Evolutionary conservation across 2,888 invertebrate species (phyloP), one percentile per base, ranked within the genome.

Genomic region (Azorinus chamasolen): DNA sequence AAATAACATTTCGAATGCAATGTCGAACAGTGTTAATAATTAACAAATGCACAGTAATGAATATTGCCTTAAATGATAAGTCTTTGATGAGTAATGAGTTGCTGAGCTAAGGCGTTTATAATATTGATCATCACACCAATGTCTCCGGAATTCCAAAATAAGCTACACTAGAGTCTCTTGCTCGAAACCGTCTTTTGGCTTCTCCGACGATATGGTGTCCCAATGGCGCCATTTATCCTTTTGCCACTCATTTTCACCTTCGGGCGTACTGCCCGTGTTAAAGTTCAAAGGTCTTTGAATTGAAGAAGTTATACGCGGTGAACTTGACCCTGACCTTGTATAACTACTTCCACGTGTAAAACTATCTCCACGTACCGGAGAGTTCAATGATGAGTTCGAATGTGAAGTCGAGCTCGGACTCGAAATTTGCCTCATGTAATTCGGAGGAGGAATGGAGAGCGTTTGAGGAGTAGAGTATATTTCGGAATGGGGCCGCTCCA

Each of bases 151-250:
- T 32, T 32, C 32, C 32, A 32, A 32, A 32, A n/a, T 32, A 6
- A 32, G 32, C 32, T 32, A 32, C 10, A 32, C 32, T n/a, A 92
- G 86, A 5, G 91, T 92, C 69, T 92, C 91, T 73, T 91, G 91
- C 61, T 90, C 90, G 59, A 83, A 86, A 8, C 83, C 68, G 22
- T 90, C 89, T 1, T 79, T 80, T 10, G 80, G 72, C 55, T 83
- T 86, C 48, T 89, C 86, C 25, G 87, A 79, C 5, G 90, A 86
- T 62, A 91, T 76, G 57, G 81, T 71, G 48, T 90, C 90, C 91
- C 91, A 91, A 45, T 89, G 89, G 58, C 87, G 84, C 91, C 91
- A 91, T 37, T 89, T 76, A 68, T 90, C 89, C 58, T 85, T 74
- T 63, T 91, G 89, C 90, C 90, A 91, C 27, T 87, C 87, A 16